Conservation (phyloP, 2,113 vertebrate genomes). For the Trochalopteron elliotii region DNA sequence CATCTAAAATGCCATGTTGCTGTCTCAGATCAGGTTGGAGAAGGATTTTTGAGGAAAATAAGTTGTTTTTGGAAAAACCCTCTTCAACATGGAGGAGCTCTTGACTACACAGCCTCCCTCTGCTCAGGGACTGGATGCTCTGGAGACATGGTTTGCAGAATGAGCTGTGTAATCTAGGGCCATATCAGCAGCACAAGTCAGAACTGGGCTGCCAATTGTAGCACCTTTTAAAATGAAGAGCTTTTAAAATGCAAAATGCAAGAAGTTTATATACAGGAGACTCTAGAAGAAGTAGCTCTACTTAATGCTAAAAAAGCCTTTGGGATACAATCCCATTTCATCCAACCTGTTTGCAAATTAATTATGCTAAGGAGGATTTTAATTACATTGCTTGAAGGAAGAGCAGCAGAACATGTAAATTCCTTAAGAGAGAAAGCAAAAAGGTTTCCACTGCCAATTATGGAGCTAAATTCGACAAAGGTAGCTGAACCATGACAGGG, state of each 20-base stretch:
- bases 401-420: slow-evolving; percentile 27
- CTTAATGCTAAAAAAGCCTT: slow-evolving; percentile 39
- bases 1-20: background rate
- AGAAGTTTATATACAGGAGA: background rate
- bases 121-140: background rate
- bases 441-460: background rate
- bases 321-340: slow-evolving; percentile 48
- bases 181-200: background rate
- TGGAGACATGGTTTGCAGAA: background rate
- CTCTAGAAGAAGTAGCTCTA: background rate
- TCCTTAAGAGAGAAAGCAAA: background rate
- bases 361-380: slow-evolving; percentile 49
- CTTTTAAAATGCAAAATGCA: background rate
- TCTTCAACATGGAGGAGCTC: background rate
- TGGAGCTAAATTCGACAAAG: background rate
- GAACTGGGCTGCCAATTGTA: background rate
- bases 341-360: slow-evolving; percentile 49
- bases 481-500: background rate
- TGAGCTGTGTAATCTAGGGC: background rate
- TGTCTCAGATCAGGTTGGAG: background rate
- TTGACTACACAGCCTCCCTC: background rate
- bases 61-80: background rate
- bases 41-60: background rate
- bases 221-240: background rate
- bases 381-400: slow-evolving; percentile 62